Percentiles rank a stretch among this genome's conserved stretches.
Evolutionary conservation across 2,888 invertebrate genomes (phyloP).

Genomic region (Timema podura): DNA sequence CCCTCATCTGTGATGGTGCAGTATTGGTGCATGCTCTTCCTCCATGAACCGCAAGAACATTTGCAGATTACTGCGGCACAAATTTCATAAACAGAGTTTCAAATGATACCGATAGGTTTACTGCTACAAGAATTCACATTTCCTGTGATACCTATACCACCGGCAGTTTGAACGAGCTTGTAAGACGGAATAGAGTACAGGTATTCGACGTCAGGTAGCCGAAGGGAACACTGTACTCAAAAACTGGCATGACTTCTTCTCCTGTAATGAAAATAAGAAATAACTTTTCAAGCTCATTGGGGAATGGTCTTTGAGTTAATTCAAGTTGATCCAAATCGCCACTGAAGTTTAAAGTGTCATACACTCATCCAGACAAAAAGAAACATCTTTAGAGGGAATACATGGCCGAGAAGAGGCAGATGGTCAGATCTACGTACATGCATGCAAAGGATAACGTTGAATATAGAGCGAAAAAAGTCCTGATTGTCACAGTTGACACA

Average conservation of each 20-base stretch:
- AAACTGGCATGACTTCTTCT: background rate
- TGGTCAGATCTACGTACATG: too few species aligned
- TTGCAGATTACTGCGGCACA: background rate
- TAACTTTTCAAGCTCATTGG: background rate
- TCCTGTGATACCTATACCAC: background rate
- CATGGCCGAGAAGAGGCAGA: background rate
- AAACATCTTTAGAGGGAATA: background rate
- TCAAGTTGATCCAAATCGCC: background rate
- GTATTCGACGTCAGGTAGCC: background rate
- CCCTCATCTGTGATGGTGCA: background rate
- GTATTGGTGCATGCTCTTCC: background rate
- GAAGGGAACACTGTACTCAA: background rate
- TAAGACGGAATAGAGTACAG: background rate
- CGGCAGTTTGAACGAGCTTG: background rate
- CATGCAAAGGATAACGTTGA: slow-evolving; percentile 11
- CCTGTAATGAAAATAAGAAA: background rate
- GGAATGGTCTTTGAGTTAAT: background rate
- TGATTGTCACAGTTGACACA: slow-evolving; percentile 14
- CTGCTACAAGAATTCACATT: background rate
- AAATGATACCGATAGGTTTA: background rate
- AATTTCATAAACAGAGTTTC: background rate
- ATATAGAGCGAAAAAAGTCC: slow-evolving; percentile 8
- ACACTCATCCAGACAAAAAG: background rate
- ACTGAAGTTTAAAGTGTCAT: background rate
- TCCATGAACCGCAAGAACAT: background rate